phyloP scores from a whole-genome alignment of 2,113 vertebrate species.

The Cyanoramphus novaezelandiae region DNA sequence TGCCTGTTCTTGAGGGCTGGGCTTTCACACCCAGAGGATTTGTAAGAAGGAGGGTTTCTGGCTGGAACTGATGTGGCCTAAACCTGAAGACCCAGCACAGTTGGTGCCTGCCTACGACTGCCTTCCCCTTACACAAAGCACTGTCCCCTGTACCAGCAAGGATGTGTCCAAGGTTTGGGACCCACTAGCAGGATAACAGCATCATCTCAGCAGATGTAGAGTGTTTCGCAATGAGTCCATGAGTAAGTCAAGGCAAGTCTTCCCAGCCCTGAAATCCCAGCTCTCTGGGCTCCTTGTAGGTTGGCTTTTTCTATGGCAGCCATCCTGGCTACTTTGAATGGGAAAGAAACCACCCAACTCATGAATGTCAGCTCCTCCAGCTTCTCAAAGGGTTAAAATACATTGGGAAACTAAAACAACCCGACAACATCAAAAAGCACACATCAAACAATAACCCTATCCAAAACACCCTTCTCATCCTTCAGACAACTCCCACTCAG shows the following conservation, averaged over 20 bases:
- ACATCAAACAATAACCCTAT: neutral
- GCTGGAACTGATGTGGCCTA: neutral
- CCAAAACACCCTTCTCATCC: neutral
- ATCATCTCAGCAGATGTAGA: rapidly evolving
- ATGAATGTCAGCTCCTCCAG: neutral
- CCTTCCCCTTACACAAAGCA: neutral
- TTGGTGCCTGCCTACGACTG: rapidly evolving
- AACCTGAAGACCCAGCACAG: neutral
- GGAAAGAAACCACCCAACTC: neutral
- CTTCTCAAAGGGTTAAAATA: neutral
- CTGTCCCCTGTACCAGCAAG: neutral
- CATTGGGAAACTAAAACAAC: neutral
- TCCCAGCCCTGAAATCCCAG: neutral
- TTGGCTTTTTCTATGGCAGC: neutral
- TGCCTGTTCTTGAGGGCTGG: neutral
- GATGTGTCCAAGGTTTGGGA: neutral
- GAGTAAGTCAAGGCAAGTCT: neutral
- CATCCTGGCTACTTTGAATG: neutral
- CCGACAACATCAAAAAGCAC: neutral
- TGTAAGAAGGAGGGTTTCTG: neutral
- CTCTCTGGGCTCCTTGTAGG: neutral
- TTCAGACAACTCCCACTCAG: neutral
- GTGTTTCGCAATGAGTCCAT: neutral
- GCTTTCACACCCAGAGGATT: neutral
- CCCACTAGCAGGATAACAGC: neutral